Evolutionary conservation across 2,888 invertebrate genomes (phyloP), one percentile per base, ranked within the genome.

Genomic region (Melanargia galathea): DNA sequence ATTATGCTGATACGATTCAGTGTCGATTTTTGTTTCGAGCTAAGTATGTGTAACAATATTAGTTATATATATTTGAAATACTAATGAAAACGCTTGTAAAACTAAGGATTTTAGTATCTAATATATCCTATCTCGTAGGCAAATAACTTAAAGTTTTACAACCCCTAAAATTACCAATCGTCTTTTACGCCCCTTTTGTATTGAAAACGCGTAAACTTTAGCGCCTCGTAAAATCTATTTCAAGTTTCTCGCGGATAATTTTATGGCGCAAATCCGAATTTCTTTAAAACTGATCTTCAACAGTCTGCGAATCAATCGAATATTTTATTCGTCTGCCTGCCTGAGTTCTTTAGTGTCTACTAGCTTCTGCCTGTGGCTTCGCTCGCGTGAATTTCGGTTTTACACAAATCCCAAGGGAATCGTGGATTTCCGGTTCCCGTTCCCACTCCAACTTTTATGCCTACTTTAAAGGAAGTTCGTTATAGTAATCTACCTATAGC

Each of bases 121-220:
- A 8, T 51, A 51, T 30, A 30, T 33, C 18, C 30, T 35, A 57
- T 43, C 60, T 51, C 51, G 43, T 58, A 35, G 46, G 66, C 71
- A 74, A 73, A 81, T 86, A 87, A 86, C 85, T 86, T 78, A 77
- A 81, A 84, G 82, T 84, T 52, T 84, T 82, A 85, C 78, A 74
- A 75, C 75, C 75, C 66, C 75, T 78, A 75, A 77, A 77, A 75
- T 71, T 68, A 70, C 60, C 66, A 65, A 59, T 60, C 58, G 22
- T 35, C 62, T 62, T 67, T 67, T 65, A 65, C 67, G 61, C 67
- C 58, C 63, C 30, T 13, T 35, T 57, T 51, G 56, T 62, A 65
- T 69, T 69, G 65, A 62, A 60, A 65, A 65, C 62, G 49, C 65
- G 48, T 63, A 67, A 67, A 68, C 54, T 61, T 67, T 62, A 62